Conservation (phyloP, 2,797 vertebrate genomes). For the Prionace glauca region DNA sequence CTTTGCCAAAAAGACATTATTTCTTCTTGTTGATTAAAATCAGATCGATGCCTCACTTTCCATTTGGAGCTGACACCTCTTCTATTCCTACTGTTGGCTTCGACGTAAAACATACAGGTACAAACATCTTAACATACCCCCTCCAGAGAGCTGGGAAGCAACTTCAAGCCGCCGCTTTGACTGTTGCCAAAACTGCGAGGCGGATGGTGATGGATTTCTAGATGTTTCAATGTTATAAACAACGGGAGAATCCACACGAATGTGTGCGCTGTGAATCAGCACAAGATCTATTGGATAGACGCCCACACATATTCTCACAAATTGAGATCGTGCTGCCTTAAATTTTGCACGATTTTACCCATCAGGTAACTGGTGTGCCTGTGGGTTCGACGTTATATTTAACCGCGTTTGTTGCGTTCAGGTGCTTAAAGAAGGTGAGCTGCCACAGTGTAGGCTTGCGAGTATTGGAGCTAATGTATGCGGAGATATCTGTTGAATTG, state of each 20-base stretch:
- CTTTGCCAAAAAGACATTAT: too few relatives aligned
- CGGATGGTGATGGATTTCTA: background rate
- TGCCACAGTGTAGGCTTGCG: background rate
- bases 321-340: background rate
- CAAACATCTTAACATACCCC: background rate
- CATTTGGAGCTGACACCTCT: background rate
- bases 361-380: background rate
- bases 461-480: background rate
- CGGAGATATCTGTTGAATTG: background rate
- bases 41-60: background rate
- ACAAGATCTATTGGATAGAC: background rate
- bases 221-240: background rate
- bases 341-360: background rate
- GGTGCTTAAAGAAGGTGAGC: background rate
- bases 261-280: conserved; percentile 17
- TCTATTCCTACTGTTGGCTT: background rate
- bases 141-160: too few relatives aligned
- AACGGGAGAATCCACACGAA: background rate
- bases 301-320: background rate
- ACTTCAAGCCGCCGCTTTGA: background rate
- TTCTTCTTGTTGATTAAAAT: background rate
- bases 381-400: background rate
- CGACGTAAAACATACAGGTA: background rate
- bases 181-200: background rate
- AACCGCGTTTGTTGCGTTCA: background rate